These are phyloP conservation scores for Zoanthus gigantus DNA, from an alignment of 92 coral and sea anemone genomes.

Conservation along the genomic window DNA sequence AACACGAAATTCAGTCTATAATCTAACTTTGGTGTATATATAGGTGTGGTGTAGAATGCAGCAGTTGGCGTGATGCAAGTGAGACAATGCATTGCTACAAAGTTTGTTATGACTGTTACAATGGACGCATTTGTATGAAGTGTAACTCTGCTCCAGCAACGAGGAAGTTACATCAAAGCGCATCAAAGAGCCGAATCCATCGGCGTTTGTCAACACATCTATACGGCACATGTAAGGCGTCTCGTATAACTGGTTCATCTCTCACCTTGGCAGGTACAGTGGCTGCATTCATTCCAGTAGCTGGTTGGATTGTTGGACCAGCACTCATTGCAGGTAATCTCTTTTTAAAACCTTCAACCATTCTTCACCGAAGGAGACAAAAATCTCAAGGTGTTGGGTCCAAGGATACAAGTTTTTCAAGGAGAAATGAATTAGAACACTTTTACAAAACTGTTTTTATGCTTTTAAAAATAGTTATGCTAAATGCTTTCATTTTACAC, in stretches of 20 bases:
- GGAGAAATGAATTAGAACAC: too few relatives aligned
- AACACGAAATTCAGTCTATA: too few relatives aligned
- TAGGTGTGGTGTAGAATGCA: slow-evolving; percentile 38
- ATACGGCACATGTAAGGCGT: slow-evolving; percentile 23
- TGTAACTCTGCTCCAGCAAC: slow-evolving; percentile 32
- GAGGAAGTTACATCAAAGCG: slow-evolving; percentile 28
- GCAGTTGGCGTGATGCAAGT: slow-evolving; percentile 28
- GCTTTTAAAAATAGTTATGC: too few relatives aligned
- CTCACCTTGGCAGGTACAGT: slow-evolving; percentile 33
- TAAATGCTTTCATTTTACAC: too few relatives aligned
- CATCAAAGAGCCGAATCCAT: slow-evolving; percentile 18
- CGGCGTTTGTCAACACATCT: slow-evolving; percentile 29
- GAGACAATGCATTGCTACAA: slow-evolving; percentile 11
- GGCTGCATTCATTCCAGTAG: slow-evolving; percentile 10
- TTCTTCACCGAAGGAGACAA: background rate
- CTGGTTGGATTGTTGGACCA: slow-evolving; percentile 26
- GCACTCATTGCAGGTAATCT: slow-evolving; percentile 39
- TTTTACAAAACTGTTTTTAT: too few relatives aligned
- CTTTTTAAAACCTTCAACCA: background rate
- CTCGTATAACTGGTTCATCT: slow-evolving; percentile 30
- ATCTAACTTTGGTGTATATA: too few relatives aligned
- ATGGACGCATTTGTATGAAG: slow-evolving; percentile 28
- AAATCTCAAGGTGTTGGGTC: background rate
- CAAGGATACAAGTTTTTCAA: background rate
- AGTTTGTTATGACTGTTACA: slow-evolving; percentile 33